Conservation (phyloP, 2,797 vertebrate species). For the Manis pentadactyla region DNA sequence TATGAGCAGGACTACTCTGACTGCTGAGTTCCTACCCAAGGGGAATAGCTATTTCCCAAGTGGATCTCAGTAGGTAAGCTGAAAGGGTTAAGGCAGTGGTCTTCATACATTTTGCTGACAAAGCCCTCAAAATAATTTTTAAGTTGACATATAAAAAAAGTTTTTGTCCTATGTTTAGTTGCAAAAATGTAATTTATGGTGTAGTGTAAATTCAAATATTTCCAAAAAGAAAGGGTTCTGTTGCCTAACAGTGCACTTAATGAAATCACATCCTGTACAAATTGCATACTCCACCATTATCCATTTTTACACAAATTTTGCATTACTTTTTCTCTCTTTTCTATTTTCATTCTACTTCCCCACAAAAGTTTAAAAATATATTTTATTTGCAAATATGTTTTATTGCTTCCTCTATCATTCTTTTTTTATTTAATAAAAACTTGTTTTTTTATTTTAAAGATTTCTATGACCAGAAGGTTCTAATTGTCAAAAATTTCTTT, state of each 20-base stretch:
- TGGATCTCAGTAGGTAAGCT: not conserved
- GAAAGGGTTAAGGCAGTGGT: not conserved
- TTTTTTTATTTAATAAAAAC: not conserved
- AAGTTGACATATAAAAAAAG: slow-evolving; percentile 12
- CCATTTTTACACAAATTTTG: slow-evolving; percentile 48
- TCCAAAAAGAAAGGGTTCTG: slow-evolving; percentile 23
- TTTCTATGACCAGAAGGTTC: not conserved
- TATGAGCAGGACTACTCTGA: not conserved
- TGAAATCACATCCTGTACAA: slow-evolving; percentile 45
- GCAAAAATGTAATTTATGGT: slow-evolving; percentile 39
- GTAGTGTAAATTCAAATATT: slow-evolving; percentile 2
- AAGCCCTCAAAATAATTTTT: slow-evolving; percentile 25
- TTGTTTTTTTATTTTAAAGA: not conserved
- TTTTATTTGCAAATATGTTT: slow-evolving; percentile 16
- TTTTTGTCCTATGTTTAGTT: slow-evolving; percentile 17
- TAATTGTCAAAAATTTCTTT: slow-evolving; percentile 1
- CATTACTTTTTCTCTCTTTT: slow-evolving; percentile 47
- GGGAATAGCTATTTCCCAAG: not conserved
- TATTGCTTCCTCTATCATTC: not conserved
- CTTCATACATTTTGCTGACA: slow-evolving; percentile 4
- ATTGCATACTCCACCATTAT: not conserved
- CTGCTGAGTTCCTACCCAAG: not conserved
- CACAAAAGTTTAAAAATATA: not conserved
- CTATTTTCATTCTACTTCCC: slow-evolving; percentile 19
- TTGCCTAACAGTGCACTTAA: slow-evolving; percentile 17